Conservation (phyloP, 2,113 vertebrate genomes). For the Passer montanus region DNA sequence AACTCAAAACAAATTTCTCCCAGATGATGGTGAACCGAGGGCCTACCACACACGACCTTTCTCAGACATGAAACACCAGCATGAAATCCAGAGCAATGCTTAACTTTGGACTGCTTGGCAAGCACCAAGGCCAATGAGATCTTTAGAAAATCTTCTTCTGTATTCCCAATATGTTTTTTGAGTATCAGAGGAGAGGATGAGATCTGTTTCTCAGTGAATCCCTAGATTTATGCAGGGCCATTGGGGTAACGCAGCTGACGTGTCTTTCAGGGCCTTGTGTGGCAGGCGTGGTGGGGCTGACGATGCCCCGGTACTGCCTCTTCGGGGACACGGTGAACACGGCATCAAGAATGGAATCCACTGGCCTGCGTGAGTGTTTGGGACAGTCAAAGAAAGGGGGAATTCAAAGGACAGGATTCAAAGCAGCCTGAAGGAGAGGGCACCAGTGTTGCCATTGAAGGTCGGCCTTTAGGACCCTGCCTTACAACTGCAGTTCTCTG, state of each 20-base stretch:
- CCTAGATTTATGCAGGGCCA: background rate
- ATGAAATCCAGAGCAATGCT: background rate
- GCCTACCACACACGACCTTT: background rate
- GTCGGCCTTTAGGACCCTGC: background rate
- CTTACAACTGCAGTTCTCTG: background rate
- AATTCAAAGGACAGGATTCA: background rate
- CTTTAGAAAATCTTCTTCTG: background rate
- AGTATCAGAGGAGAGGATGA: background rate
- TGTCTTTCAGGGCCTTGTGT: conserved; percentile 84
- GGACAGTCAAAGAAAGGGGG: background rate
- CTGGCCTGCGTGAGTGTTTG: conserved; percentile 83
- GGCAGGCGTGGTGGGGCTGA: conserved; percentile 88
- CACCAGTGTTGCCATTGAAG: background rate
- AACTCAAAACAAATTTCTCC: background rate
- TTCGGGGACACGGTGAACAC: conserved; percentile 95
- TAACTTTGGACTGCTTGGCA: background rate
- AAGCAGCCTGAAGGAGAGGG: background rate
- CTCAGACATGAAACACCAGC: background rate
- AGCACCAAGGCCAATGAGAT: background rate
- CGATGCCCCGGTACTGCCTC: conserved; percentile 94
- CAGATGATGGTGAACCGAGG: background rate
- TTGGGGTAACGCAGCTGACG: rapidly evolving
- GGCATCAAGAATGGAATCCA: conserved; percentile 91
- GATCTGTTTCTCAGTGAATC: background rate
- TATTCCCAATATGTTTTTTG: background rate